These are phyloP conservation scores for Percopsis transmontana DNA, from an alignment of 2,113 vertebrate genomes.

Conservation along the genomic window DNA sequence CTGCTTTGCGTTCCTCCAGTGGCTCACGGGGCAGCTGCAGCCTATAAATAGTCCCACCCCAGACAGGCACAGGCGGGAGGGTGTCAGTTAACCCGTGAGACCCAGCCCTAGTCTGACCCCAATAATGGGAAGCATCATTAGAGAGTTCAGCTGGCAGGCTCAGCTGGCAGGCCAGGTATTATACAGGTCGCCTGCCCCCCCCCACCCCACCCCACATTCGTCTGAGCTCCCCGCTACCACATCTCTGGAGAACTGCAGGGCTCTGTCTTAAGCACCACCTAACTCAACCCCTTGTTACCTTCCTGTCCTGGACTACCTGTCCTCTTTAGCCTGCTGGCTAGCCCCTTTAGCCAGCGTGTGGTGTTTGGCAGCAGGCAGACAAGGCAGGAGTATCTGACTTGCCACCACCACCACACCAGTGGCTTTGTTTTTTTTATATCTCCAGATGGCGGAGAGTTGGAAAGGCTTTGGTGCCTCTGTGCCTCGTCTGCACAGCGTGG, in stretches of 20 bases:
- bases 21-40: conserved; percentile 66
- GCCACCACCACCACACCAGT: conserved; percentile 24
- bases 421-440: conserved; percentile 41
- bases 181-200: conserved; percentile 4
- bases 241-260: conserved; percentile 15
- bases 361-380: conserved; percentile 37
- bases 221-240: conserved; percentile 18
- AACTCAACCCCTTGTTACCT: conserved; percentile 31
- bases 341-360: conserved; percentile 24
- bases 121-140: conserved; percentile 52
- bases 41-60: conserved; percentile 72
- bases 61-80: conserved; percentile 50
- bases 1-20: conserved; percentile 57
- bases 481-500: conserved; percentile 53
- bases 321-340: conserved; percentile 28
- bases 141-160: conserved; percentile 30
- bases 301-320: conserved; percentile 30
- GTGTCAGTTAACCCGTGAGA: conserved; percentile 64
- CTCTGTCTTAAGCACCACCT: conserved; percentile 40
- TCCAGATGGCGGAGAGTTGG: conserved; percentile 61
- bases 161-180: conserved; percentile 22
- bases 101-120: conserved; percentile 59
- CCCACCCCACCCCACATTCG: not conserved
- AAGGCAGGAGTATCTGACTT: conserved; percentile 35
- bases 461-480: conserved; percentile 48